Conservation (phyloP, 2,797 vertebrate species). For the Coreius guichenoti region DNA sequence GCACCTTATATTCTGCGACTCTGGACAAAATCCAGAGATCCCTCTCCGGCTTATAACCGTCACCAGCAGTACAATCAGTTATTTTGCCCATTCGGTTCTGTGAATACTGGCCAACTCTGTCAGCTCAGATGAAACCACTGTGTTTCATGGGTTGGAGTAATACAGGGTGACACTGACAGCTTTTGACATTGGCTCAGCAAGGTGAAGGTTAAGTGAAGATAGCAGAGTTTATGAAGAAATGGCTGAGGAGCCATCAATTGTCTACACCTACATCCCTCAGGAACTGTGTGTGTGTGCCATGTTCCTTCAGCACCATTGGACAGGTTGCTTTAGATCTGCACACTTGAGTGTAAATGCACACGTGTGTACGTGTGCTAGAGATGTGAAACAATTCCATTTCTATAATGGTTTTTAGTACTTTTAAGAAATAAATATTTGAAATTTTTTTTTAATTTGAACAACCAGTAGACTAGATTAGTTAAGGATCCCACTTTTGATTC, state of each 20-base stretch:
- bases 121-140: not conserved
- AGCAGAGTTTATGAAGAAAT: conserved; percentile 40
- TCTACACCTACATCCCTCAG: conserved; percentile 36
- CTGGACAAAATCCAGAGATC: not conserved
- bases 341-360: not conserved
- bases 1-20: not conserved
- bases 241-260: conserved; percentile 32
- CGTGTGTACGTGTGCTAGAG: not conserved
- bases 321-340: conserved; percentile 29
- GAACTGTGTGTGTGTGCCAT: conserved; percentile 33
- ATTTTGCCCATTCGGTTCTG: conserved; percentile 9
- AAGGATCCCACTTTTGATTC: not conserved
- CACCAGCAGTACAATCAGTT: conserved; percentile 21
- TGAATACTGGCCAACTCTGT: conserved; percentile 20
- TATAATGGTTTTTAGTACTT: not conserved
- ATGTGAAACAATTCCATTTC: not conserved
- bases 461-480: not conserved
- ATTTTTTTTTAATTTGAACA: not conserved
- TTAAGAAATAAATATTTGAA: not conserved
- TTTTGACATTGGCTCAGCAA: conserved; percentile 42
- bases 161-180: conserved; percentile 47
- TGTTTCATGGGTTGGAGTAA: conserved; percentile 31
- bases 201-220: conserved; percentile 42
- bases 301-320: conserved; percentile 25
- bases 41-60: not conserved